Conservation (phyloP, 2,113 vertebrate genomes). For the pig (Sus scrofa) region DNA sequence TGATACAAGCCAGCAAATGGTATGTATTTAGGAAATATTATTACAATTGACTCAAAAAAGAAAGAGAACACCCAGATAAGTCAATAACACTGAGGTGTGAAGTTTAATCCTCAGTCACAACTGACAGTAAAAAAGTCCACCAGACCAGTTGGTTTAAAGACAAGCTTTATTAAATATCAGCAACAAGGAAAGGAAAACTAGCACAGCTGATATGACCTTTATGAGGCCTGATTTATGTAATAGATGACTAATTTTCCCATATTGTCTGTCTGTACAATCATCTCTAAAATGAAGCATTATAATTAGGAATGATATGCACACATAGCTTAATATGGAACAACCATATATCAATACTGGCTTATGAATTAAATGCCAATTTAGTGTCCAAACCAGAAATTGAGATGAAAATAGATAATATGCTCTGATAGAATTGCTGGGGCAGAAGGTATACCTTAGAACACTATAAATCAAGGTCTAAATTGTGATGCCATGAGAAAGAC, state of each 20-base stretch:
- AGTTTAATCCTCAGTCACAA: conserved; percentile 10
- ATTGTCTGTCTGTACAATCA: neutral
- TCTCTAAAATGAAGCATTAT: neutral
- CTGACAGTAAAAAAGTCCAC: neutral
- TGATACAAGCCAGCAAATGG: neutral
- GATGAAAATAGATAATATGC: neutral
- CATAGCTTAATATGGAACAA: neutral
- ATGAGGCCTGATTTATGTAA: neutral
- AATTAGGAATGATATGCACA: neutral
- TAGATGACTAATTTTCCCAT: neutral
- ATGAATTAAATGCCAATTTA: conserved; percentile 2
- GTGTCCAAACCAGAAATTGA: neutral
- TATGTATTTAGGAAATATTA: neutral
- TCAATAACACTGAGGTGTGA: neutral
- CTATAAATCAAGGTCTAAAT: neutral
- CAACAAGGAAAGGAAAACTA: too few species aligned
- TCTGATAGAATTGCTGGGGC: neutral
- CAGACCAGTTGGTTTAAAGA: neutral
- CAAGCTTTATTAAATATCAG: neutral
- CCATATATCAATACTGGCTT: neutral
- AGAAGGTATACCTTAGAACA: neutral
- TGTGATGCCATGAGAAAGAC: neutral
- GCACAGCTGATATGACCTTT: neutral
- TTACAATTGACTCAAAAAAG: neutral
- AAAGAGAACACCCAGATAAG: neutral